Base-by-base conservation (phyloP, 1,140 invertebrate genomes). In the Zeugodacus cucurbitae region DNA sequence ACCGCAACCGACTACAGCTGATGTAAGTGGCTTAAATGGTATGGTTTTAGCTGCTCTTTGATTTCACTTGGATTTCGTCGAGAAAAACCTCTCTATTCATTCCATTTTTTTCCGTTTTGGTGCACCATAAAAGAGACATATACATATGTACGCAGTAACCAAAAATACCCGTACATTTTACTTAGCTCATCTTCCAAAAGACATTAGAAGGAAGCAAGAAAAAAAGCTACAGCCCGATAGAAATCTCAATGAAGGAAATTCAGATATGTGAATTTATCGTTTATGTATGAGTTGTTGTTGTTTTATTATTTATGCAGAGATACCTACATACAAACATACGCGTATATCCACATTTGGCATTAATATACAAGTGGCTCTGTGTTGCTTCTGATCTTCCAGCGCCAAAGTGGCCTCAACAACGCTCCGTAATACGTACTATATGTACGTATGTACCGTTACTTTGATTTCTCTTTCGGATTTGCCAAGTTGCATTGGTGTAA, bases 391-490 rank as follows among this genome's bases (percentile, higher is more conserved):
- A 2, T n/a, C 10, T 82, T 22, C 41, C 41, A n/a, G 70, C 41
- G 41, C 41, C 41, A 48, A 82, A 44, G 37, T 44, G 41, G 74
- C 41, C 41, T 82, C 74, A 29, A 37, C 67, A 7, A 4, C 20
- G 20, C 62, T 34, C 29, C 34, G 2, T 41, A 41, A 26, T 22
- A 3, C 70, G 29, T n/a, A 62, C 59, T n/a, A n/a, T n/a, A n/a
- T n/a, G 7, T 10, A 62, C 59, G 11, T 17, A 54, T 54, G 48
- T 54, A 54, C 59, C n/a, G 74, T 29, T 26, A 82, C 74, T 82
- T 82, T 82, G 74, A 82, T 82, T 82, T 82, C 41, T 54, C 74
- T 82, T 82, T 82, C 48, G 48, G 74, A 54, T 82, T 82, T 82
- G 74, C 41, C 74, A 82, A 82, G 74, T 82, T 82, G 44, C 44